These are phyloP conservation scores for Mus caroli DNA, from an alignment of 2,797 vertebrate species.

Conservation along the genomic window DNA sequence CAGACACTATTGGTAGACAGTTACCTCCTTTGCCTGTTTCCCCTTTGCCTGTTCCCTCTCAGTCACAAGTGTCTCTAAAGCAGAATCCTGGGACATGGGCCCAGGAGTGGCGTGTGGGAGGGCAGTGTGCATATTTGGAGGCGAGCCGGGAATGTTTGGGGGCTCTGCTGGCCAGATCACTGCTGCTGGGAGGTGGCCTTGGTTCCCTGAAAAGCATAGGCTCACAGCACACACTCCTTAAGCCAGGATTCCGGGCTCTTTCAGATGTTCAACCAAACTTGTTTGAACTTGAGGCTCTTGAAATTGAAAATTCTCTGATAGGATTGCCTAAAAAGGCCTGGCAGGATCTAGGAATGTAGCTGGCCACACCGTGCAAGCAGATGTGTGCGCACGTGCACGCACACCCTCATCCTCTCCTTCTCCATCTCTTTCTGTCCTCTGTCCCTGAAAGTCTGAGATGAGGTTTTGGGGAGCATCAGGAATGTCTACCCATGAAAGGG, in stretches of 20 bases:
- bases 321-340: not conserved
- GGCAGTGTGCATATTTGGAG: not conserved
- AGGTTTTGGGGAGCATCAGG: not conserved
- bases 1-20: constrained; percentile 82
- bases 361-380: accelerated
- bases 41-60: constrained; percentile 8
- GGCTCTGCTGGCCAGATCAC: not conserved
- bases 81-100: constrained; percentile 71
- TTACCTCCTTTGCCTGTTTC: not conserved
- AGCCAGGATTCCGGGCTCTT: not conserved
- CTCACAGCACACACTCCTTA: not conserved
- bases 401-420: too few species aligned
- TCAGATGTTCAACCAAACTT: not conserved
- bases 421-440: not conserved
- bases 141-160: not conserved
- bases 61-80: constrained; percentile 80
- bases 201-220: constrained; percentile 28
- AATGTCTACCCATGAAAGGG: not conserved
- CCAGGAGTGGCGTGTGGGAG: not conserved
- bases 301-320: not conserved
- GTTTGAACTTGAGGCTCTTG: not conserved
- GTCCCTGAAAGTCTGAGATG: not conserved
- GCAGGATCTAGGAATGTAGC: not conserved
- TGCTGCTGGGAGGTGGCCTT: not conserved
- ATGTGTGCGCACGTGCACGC: too few species aligned